phyloP scores from a whole-genome alignment of 2,797 vertebrate species.

The Potorous gilbertii region DNA sequence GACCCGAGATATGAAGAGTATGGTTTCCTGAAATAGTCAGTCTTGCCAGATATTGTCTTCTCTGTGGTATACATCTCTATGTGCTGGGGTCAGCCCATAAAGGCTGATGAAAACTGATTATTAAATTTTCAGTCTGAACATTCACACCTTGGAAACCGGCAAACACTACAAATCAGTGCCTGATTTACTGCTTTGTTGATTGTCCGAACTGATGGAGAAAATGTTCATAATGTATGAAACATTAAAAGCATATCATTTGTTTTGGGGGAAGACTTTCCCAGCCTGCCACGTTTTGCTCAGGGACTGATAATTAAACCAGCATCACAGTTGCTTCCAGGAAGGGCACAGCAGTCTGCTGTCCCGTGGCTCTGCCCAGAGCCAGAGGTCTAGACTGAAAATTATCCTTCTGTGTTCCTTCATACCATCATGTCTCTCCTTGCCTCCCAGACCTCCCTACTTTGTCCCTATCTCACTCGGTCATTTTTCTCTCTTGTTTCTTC shows the following conservation, averaged over 20 bases:
- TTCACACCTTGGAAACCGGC: neutral
- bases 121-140: neutral
- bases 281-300: neutral
- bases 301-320: neutral
- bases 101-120: neutral
- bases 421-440: neutral
- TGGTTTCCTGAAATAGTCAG: neutral
- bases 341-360: neutral
- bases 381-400: neutral
- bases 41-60: neutral
- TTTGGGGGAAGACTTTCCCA: neutral
- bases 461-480: neutral
- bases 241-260: neutral
- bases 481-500: neutral
- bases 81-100: neutral
- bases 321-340: neutral
- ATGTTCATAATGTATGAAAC: neutral
- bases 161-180: neutral
- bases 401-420: neutral
- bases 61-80: neutral
- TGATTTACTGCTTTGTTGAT: neutral
- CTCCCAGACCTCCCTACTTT: neutral
- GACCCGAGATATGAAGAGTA: neutral
- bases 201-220: neutral
- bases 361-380: neutral